Conservation (phyloP, 2,797 vertebrate genomes). For the Paedocypris micromegethes region DNA sequence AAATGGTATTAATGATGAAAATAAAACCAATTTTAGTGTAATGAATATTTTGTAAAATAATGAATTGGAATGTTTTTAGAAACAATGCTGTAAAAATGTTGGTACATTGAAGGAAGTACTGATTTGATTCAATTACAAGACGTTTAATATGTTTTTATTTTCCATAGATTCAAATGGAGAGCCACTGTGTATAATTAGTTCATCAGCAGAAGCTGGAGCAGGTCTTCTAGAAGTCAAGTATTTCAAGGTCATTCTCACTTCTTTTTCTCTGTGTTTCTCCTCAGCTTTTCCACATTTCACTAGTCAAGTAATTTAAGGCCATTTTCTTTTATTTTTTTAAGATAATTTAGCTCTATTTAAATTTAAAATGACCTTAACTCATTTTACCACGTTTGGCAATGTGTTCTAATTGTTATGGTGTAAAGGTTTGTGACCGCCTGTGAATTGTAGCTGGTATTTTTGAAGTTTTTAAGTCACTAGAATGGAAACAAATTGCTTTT, state of each 20-base stretch:
- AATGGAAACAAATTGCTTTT: neutral
- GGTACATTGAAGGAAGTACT: neutral
- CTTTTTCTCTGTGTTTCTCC: neutral
- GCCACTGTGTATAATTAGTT: constrained; percentile 79
- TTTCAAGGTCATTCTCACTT: constrained; percentile 70
- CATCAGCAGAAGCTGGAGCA: constrained; percentile 72
- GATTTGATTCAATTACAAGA: neutral
- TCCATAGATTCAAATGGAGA: constrained; percentile 71
- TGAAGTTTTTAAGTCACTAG: neutral
- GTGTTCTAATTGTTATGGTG: too few relatives aligned
- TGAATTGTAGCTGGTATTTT: neutral
- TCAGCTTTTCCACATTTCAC: neutral
- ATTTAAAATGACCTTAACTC: too few relatives aligned
- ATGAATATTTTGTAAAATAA: too few relatives aligned
- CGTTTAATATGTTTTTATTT: neutral
- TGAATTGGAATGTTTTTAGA: neutral
- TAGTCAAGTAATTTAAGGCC: too few relatives aligned
- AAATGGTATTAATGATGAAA: too few relatives aligned
- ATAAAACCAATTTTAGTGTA: too few relatives aligned
- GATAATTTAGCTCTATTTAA: too few relatives aligned
- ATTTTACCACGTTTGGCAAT: too few relatives aligned
- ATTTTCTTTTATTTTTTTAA: too few relatives aligned
- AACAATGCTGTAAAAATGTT: neutral
- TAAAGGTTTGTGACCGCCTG: too few relatives aligned
- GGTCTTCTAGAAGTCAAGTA: constrained; percentile 89